Evolutionary conservation across 2,888 invertebrate species (phyloP).

Genomic region (Byasa hedistus): DNA sequence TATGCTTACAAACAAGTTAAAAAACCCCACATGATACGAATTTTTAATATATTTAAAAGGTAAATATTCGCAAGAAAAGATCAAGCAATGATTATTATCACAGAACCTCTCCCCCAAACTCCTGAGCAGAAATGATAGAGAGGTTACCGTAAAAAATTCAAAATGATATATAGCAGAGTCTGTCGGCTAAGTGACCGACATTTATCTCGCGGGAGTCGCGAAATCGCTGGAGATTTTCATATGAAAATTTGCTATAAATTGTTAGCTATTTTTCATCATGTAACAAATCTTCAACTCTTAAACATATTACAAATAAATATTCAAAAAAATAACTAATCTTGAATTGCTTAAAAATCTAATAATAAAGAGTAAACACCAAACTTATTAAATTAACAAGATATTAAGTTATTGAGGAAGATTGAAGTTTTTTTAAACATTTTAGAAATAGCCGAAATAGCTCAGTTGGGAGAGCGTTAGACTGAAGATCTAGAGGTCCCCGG

Average conservation of each 20-base stretch:
- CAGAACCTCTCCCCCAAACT: neutral
- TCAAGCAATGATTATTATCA: too few species aligned
- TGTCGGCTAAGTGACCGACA: constrained; percentile 21
- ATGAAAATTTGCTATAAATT: constrained; percentile 10
- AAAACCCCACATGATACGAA: too few species aligned
- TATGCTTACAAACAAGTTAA: too few species aligned
- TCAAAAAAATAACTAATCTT: too few species aligned
- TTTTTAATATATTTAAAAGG: too few species aligned
- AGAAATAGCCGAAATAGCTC: constrained; percentile 24
- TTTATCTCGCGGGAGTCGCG: constrained; percentile 21
- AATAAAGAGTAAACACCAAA: too few species aligned
- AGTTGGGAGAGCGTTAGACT: constrained; percentile 24
- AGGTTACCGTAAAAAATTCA: constrained; percentile 22
- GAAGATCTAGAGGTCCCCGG: constrained; percentile 16
- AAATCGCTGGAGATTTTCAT: constrained; percentile 23
- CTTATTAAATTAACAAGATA: too few species aligned
- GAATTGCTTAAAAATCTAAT: too few species aligned
- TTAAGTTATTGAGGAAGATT: too few species aligned
- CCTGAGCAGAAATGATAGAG: constrained; percentile 4
- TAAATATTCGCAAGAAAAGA: too few species aligned
- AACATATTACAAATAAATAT: too few species aligned
- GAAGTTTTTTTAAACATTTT: neutral
- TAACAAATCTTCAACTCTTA: too few species aligned
- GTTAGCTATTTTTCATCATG: neutral
- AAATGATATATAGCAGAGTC: constrained; percentile 16